Evolutionary conservation across 1,140 invertebrate genomes (phyloP).

Genomic region (Bombus fervidus): DNA sequence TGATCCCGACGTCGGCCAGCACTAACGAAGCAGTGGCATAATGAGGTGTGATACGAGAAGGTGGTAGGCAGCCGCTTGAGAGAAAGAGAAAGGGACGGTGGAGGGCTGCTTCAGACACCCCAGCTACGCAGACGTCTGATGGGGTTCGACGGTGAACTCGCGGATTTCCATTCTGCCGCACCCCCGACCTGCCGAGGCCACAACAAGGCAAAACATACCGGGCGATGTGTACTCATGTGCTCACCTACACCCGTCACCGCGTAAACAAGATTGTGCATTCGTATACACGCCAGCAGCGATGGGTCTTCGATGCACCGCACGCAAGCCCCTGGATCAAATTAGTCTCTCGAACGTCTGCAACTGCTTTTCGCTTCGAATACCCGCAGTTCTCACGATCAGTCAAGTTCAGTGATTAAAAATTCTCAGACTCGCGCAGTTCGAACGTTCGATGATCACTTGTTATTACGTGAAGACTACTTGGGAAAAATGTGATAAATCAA

Average conservation of each 20-base stretch:
- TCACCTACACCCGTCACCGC: slow-evolving; percentile 1
- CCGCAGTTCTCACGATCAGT: not conserved
- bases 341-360: slow-evolving; percentile 35
- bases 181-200: slow-evolving; percentile 24
- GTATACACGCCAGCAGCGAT: slow-evolving; percentile 40
- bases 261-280: slow-evolving; percentile 45
- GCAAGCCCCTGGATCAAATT: slow-evolving; percentile 33
- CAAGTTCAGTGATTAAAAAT: no score
- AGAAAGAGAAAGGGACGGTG: slow-evolving; percentile 32
- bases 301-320: slow-evolving; percentile 49
- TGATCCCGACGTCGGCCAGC: slow-evolving; percentile 47
- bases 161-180: slow-evolving; percentile 66
- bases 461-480: no score
- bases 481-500: no score
- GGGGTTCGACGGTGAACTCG: slow-evolving; percentile 62
- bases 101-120: slow-evolving; percentile 74
- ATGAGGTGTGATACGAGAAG: slow-evolving; percentile 73
- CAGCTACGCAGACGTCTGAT: slow-evolving; percentile 64
- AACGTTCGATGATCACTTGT: no score
- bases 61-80: slow-evolving; percentile 53
- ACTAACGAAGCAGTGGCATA: slow-evolving; percentile 70
- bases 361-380: not conserved
- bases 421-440: no score
- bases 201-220: slow-evolving; percentile 56
- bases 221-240: slow-evolving; percentile 22